A percentile compares a stretch with the other conserved stretches of the same genome.
phyloP scores from a whole-genome alignment of 2,888 invertebrate species.

The Limnephilus lunatus region DNA sequence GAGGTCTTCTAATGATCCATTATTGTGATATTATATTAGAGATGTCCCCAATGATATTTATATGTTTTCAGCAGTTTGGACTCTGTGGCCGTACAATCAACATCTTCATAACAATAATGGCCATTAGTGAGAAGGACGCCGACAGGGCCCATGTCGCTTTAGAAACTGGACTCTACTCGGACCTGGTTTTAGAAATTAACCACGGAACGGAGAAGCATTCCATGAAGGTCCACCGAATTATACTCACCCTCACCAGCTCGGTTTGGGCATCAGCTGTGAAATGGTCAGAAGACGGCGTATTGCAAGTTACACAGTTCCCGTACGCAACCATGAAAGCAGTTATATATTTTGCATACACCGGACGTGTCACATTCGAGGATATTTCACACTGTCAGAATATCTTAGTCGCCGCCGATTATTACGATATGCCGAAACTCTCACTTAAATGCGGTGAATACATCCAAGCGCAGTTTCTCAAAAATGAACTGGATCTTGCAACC shows the following conservation, averaged over 20 bases:
- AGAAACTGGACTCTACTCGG: constrained; percentile 50
- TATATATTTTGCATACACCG: constrained; percentile 53
- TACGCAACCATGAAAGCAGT: constrained; percentile 37
- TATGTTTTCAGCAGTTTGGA: not conserved
- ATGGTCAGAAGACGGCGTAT: constrained; percentile 28
- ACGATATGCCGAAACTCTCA: constrained; percentile 44
- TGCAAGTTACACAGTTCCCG: constrained; percentile 50
- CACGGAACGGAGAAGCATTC: constrained; percentile 1
- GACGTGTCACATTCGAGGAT: constrained; percentile 19
- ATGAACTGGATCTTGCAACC: constrained; percentile 12
- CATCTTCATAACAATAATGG: not conserved
- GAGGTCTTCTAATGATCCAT: not conserved
- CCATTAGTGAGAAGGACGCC: not conserved
- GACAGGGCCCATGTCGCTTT: constrained; percentile 41
- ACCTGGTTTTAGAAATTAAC: constrained; percentile 42
- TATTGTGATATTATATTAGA: not conserved
- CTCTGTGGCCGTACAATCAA: not conserved
- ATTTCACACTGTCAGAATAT: constrained; percentile 48
- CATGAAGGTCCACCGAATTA: constrained; percentile 52
- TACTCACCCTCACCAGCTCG: constrained; percentile 50
- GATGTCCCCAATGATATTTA: not conserved
- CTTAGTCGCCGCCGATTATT: constrained; percentile 57
- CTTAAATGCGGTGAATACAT: constrained; percentile 45
- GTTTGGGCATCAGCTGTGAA: constrained; percentile 57
- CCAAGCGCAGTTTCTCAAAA: constrained; percentile 12